Conservation (phyloP, 2,113 vertebrate genomes). For the Oceanites oceanicus region DNA sequence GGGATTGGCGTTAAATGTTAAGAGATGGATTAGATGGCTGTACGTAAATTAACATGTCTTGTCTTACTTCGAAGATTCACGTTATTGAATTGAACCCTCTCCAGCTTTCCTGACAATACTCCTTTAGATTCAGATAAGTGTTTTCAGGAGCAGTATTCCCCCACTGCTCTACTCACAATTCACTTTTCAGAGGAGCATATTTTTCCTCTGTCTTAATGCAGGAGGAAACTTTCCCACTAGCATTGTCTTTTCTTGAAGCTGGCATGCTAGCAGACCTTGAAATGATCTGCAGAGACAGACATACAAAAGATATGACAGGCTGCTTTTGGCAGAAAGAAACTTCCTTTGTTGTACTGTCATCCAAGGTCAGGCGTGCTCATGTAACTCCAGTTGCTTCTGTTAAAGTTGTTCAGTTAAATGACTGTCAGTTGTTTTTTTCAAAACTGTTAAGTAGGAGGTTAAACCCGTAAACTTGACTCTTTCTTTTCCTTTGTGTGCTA, state of each 20-base stretch:
- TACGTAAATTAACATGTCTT: not conserved
- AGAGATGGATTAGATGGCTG: not conserved
- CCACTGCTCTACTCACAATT: not conserved
- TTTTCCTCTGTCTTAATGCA: constrained; percentile 7
- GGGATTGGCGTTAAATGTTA: not conserved
- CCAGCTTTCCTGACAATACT: not conserved
- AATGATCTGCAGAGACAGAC: constrained; percentile 37
- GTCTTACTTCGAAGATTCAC: not conserved
- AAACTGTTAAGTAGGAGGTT: not conserved
- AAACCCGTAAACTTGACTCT: not conserved
- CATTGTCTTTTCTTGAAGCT: constrained; percentile 35
- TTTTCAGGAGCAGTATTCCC: not conserved
- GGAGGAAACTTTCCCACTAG: not conserved
- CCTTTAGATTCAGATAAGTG: not conserved
- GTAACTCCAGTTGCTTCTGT: not conserved
- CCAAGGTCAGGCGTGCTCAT: not conserved
- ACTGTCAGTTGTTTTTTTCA: not conserved
- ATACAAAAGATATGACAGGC: constrained; percentile 43
- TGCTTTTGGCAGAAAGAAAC: constrained; percentile 34
- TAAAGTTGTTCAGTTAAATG: constrained; percentile 18
- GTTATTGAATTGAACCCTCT: not conserved
- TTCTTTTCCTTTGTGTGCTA: not conserved
- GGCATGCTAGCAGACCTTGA: constrained; percentile 14
- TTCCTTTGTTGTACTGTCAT: constrained; percentile 38
- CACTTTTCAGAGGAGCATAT: not conserved